Evolutionary conservation across 2,888 invertebrate species (phyloP), one percentile per base, ranked within the genome.

Genomic region (Schrankia costaestrigalis): DNA sequence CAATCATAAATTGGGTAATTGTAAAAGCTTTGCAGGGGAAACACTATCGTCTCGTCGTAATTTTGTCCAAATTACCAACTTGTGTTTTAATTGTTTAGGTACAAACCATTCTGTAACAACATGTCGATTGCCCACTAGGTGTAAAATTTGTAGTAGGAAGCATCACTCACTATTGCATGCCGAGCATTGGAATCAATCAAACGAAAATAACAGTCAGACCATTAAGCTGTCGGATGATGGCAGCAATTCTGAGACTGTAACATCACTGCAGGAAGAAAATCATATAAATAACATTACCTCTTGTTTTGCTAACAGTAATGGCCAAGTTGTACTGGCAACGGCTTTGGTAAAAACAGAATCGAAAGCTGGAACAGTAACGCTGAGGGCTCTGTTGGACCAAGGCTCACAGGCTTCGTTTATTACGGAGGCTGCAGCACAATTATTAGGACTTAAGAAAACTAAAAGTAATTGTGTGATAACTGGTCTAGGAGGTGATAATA

Each of bases 151-250:
- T 17, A 26, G 15, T 10, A 6, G 8, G n/a, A 26, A 26, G 15
- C 26, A 26, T 13, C 15, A 26, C 10, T 14, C 26, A 5, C 15
- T 15, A 5, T 8, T 15, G 15, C 13, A 14, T n/a, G 5, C 5
- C 3, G n/a, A 6, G 9, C n/a, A 9, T 26, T 28, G 53, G 48
- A 7, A 28, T n/a, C 9, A 41, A 18, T 9, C 26, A 9, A 3
- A 9, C 6, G 10, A 26, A n/a, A 6, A 22, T n/a, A n/a, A n/a
- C n/a, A n/a, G n/a, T n/a, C n/a, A n/a, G n/a, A n/a, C n/a, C n/a
- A n/a, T n/a, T n/a, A 22, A 22, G 5, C 22, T 10, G 10, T 10
- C n/a, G 4, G 10, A 5, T 10, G 10, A 22, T 3, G 10, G 9
- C 22, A n/a, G 10, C 22, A 22, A 2, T 22, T n/a, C n/a, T n/a